A percentile compares a stretch with the other conserved stretches of the same genome.
Evolutionary conservation across 2,797 vertebrate genomes (phyloP).

Genomic region (Tauraco hartlaubi): DNA sequence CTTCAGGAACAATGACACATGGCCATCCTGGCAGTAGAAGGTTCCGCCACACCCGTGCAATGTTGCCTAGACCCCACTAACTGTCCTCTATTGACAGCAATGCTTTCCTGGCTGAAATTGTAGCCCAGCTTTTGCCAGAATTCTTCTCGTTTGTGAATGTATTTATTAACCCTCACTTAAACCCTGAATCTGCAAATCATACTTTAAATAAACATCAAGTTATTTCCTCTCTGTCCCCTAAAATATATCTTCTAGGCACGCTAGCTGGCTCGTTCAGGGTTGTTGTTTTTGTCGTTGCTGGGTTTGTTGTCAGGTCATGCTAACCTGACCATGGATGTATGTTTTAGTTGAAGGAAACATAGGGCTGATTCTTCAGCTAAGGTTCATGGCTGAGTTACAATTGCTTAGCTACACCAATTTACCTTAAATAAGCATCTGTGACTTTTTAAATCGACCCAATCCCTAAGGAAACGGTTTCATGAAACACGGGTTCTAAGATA

Average conservation of each 20-base stretch:
- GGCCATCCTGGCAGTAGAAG: background rate
- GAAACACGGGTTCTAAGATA: background rate
- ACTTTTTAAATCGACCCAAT: background rate
- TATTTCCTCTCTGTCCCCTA: background rate
- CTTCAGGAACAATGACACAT: background rate
- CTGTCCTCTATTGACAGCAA: background rate
- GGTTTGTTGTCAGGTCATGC: slow-evolving; percentile 48
- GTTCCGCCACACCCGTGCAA: background rate
- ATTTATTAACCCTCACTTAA: background rate
- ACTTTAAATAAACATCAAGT: background rate
- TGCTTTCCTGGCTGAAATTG: background rate
- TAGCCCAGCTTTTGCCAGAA: background rate
- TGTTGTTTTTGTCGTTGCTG: background rate
- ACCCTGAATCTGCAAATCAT: background rate
- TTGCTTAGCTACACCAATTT: background rate
- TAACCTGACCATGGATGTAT: slow-evolving; percentile 35
- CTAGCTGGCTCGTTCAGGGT: background rate
- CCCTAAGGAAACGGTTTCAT: background rate
- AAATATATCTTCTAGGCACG: background rate
- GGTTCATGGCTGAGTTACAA: background rate
- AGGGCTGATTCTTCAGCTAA: background rate
- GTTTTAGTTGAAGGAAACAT: background rate
- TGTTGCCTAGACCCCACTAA: background rate
- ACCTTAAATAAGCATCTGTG: background rate
- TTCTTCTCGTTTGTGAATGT: background rate